Percentiles rank a stretch among this genome's conserved stretches.
Conservation (phyloP, 2,888 invertebrate genomes). For the Muscina levida region DNA sequence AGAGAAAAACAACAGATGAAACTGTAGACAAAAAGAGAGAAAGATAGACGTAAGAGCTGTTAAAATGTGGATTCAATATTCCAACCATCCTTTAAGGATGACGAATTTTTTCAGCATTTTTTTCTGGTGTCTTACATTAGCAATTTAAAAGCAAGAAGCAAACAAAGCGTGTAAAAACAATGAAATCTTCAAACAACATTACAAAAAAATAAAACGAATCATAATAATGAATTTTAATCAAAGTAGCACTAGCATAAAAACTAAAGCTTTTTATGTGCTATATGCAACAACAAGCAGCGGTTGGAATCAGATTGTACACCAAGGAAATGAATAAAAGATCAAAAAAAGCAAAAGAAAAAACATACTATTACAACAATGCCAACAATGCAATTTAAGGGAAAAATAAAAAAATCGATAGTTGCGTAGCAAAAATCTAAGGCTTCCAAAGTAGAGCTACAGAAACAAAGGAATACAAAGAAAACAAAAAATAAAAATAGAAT, state of each 20-base stretch:
- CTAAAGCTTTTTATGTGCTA: not conserved
- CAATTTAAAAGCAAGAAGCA: conserved; percentile 18
- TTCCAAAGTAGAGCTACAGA: not conserved
- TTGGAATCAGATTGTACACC: conserved; percentile 6
- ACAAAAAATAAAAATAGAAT: not conserved
- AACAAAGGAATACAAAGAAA: not conserved
- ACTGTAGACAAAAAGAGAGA: conserved; percentile 17
- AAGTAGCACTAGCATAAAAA: conserved; percentile 30
- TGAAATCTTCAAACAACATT: conserved; percentile 36
- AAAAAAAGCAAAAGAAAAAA: no score
- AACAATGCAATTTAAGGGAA: no score
- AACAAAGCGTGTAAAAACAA: conserved; percentile 11
- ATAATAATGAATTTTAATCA: conserved; percentile 46
- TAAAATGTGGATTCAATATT: conserved; percentile 34
- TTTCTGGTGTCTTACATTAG: conserved; percentile 24
- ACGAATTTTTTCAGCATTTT: not conserved
- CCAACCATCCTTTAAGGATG: conserved; percentile 9
- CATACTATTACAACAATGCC: conserved; percentile 38
- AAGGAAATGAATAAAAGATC: conserved; percentile 50
- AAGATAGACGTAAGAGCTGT: conserved; percentile 30
- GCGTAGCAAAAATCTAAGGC: not conserved
- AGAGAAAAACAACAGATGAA: not conserved
- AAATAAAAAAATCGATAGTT: not conserved
- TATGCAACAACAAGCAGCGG: conserved; percentile 27
- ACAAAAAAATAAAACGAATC: conserved; percentile 9